These are phyloP conservation scores for Anser cygnoides DNA, from an alignment of 2,113 vertebrate genomes.

Conservation along the genomic window DNA sequence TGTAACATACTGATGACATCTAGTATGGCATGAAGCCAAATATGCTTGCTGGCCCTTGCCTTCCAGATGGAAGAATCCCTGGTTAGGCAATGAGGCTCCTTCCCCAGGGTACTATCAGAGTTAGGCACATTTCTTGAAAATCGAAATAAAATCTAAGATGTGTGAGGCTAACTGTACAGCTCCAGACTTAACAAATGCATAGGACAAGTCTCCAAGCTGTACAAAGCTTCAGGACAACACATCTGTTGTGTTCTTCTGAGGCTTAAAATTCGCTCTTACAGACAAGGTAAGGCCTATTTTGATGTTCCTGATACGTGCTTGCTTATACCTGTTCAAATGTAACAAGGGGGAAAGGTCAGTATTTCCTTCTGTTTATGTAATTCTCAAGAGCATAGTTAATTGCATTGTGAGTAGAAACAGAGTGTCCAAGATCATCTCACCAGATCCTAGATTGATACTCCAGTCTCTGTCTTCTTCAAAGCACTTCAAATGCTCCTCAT, in stretches of 20 bases:
- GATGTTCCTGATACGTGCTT: not conserved
- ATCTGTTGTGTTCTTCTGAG: not conserved
- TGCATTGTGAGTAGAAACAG: not conserved
- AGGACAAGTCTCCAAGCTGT: not conserved
- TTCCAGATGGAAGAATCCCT: not conserved
- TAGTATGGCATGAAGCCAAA: not conserved
- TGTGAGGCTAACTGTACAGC: not conserved
- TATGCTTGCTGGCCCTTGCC: not conserved
- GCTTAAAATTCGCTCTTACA: not conserved
- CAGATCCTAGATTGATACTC: not conserved
- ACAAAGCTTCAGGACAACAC: not conserved
- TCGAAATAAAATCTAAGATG: not conserved
- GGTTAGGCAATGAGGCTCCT: not conserved
- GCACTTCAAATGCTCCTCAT: not conserved
- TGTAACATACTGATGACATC: not conserved
- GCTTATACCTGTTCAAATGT: not conserved
- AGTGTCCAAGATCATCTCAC: not conserved
- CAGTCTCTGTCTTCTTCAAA: not conserved
- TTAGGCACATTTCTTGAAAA: not conserved
- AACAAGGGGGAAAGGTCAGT: not conserved
- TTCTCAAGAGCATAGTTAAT: not conserved
- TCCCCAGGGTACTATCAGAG: not conserved
- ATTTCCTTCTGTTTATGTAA: rapidly evolving
- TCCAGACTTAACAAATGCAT: not conserved
- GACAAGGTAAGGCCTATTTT: not conserved